These are phyloP conservation scores for Vollenhovia emeryi DNA, from an alignment of 1,140 invertebrate genomes.

Conservation along the genomic window DNA sequence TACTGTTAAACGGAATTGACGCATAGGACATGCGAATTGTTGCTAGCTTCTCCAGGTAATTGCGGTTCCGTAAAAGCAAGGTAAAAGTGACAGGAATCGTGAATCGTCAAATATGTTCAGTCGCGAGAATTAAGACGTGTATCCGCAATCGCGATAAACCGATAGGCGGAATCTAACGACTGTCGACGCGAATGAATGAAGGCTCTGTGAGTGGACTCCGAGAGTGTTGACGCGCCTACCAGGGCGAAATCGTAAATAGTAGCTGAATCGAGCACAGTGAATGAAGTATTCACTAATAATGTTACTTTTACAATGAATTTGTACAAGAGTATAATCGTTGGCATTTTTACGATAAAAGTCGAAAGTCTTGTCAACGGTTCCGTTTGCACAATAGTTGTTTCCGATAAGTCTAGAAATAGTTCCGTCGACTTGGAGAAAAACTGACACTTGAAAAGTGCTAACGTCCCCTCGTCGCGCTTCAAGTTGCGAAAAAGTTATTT, in stretches of 20 bases:
- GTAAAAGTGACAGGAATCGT: conserved; percentile 8
- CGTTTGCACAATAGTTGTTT: too few relatives aligned
- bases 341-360: too few relatives aligned
- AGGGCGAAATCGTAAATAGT: conserved; percentile 18
- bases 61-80: conserved; percentile 12
- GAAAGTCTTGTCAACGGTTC: too few relatives aligned
- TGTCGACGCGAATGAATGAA: conserved; percentile 53
- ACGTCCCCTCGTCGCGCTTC: too few relatives aligned
- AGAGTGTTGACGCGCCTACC: conserved; percentile 8
- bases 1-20: neutral
- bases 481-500: too few relatives aligned
- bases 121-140: conserved; percentile 60
- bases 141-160: conserved; percentile 66
- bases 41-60: neutral
- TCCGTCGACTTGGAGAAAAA: too few relatives aligned
- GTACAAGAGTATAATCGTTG: neutral
- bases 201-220: conserved; percentile 1
- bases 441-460: too few relatives aligned
- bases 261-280: neutral
- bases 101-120: conserved; percentile 50
- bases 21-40: neutral
- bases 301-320: neutral
- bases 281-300: neutral
- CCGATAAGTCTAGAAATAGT: too few relatives aligned
- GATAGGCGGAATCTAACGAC: conserved; percentile 64